Conservation (phyloP, 1,140 invertebrate species). For the Thalassaphorura encarpata region DNA sequence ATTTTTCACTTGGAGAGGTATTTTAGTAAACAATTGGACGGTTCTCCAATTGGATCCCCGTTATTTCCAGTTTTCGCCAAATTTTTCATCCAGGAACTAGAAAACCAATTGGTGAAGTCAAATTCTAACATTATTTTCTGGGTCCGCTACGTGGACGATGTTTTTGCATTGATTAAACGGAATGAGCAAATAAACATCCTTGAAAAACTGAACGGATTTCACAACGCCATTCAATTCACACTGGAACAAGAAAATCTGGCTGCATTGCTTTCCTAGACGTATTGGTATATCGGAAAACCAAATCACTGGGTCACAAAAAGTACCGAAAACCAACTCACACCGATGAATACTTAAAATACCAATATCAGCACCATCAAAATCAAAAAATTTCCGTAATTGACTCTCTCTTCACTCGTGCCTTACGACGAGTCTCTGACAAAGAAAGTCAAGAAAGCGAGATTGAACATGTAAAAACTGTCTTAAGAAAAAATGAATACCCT, state of each 20-base stretch:
- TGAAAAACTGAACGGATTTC: neutral
- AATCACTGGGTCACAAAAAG: too few relatives aligned
- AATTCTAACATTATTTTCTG: neutral
- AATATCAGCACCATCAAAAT: too few relatives aligned
- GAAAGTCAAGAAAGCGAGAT: too few relatives aligned
- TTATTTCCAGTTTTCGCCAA: conserved; percentile 4
- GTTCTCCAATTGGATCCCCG: conserved; percentile 1
- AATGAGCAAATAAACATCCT: neutral
- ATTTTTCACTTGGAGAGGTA: neutral
- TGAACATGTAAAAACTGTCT: too few relatives aligned
- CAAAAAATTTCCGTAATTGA: too few relatives aligned
- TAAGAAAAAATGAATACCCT: too few relatives aligned
- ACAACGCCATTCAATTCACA: conserved; percentile 3
- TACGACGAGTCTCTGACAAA: too few relatives aligned
- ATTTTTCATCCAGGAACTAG: conserved; percentile 9
- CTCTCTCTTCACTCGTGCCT: too few relatives aligned
- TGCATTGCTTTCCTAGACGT: neutral
- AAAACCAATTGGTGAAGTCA: neutral
- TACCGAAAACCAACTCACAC: too few relatives aligned
- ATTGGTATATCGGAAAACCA: too few relatives aligned
- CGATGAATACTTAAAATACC: too few relatives aligned
- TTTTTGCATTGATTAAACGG: neutral
- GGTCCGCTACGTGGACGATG: neutral
- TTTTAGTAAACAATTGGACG: neutral
- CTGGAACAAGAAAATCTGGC: conserved; percentile 1